Conservation (phyloP, 2,113 vertebrate genomes). For the Callaeas wilsoni region DNA sequence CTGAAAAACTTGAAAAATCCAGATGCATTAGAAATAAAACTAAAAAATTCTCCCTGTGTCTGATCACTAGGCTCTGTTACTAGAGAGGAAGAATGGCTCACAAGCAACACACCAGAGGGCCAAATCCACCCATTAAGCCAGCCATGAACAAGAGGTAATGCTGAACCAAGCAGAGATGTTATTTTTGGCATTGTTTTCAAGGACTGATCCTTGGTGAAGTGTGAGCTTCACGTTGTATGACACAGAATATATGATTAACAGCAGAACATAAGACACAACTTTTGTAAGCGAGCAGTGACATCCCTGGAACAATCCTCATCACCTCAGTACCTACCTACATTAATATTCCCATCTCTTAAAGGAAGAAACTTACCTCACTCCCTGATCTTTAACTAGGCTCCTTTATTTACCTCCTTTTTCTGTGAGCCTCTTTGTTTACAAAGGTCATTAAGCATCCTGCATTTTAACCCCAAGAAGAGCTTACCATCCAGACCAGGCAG, state of each 20-base stretch:
- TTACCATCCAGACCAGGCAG: constrained; percentile 88
- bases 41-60: background rate
- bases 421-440: background rate
- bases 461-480: background rate
- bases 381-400: background rate
- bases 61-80: background rate
- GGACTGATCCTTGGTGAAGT: background rate
- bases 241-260: background rate
- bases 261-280: background rate
- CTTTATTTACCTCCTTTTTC: background rate
- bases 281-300: background rate
- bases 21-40: background rate
- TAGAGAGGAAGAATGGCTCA: background rate
- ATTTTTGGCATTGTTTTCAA: background rate
- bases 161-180: background rate
- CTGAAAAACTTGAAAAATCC: background rate
- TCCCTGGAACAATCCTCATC: background rate
- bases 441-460: background rate
- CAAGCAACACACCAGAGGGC: background rate
- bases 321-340: background rate
- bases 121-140: background rate
- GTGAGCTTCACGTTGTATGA: background rate
- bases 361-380: background rate
- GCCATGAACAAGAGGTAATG: background rate
- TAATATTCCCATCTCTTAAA: background rate